These are phyloP conservation scores for Caenorhabditis becei DNA, from an alignment of 2,888 invertebrate genomes.

Conservation along the genomic window DNA sequence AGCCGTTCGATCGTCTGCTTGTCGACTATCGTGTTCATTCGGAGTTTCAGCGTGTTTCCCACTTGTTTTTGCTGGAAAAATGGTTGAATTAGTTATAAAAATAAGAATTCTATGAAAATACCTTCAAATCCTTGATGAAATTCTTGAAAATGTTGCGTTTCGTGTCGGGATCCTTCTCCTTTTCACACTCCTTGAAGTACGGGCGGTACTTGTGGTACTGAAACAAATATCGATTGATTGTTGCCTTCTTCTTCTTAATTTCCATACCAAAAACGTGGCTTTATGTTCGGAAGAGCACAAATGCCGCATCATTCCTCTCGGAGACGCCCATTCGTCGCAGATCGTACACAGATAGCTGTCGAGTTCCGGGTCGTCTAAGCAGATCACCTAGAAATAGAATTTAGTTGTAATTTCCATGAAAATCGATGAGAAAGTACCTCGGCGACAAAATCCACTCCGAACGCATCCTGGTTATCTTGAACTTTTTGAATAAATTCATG, in stretches of 20 bases:
- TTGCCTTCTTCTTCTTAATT: too few relatives aligned
- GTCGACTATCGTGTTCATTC: slow-evolving; percentile 43
- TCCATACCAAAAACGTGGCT: slow-evolving; percentile 37
- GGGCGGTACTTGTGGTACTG: slow-evolving; percentile 15
- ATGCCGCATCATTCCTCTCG: slow-evolving; percentile 58
- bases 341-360: slow-evolving; percentile 61
- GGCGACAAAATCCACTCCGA: slow-evolving; percentile 23
- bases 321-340: slow-evolving; percentile 55
- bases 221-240: slow-evolving; percentile 3
- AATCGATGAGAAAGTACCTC: too few relatives aligned
- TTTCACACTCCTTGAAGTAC: slow-evolving; percentile 9
- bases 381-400: slow-evolving; percentile 51
- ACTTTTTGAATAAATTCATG: slow-evolving; percentile 16
- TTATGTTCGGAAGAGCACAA: slow-evolving; percentile 40
- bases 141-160: slow-evolving; percentile 32
- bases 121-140: slow-evolving; percentile 34
- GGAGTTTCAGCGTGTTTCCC: not conserved
- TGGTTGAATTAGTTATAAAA: too few relatives aligned
- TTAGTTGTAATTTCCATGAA: too few relatives aligned
- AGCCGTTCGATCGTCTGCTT: slow-evolving; percentile 46
- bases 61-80: slow-evolving; percentile 19
- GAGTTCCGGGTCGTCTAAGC: slow-evolving; percentile 50
- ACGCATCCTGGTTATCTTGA: slow-evolving; percentile 20
- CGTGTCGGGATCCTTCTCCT: slow-evolving; percentile 14
- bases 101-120: not conserved